A percentile compares a stretch with the other conserved stretches of the same genome.
Conservation (phyloP, 2,797 vertebrate genomes). For the Setipinna tenuifilis region DNA sequence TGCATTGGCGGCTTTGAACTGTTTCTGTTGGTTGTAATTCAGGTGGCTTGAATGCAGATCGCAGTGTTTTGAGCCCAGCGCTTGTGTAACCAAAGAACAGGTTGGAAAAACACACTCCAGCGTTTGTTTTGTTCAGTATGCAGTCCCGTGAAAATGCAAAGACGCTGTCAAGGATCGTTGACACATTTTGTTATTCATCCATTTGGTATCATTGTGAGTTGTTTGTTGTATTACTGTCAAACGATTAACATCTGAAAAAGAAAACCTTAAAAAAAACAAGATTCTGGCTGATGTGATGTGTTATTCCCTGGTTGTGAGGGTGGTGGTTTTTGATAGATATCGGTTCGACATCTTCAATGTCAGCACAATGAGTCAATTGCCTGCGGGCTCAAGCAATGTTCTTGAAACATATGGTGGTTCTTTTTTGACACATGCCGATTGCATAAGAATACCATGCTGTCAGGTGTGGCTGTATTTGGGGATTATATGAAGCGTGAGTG, state of each 20-base stretch:
- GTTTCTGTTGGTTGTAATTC: neutral
- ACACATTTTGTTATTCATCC: neutral
- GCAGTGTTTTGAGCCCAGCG: neutral
- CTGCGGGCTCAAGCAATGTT: neutral
- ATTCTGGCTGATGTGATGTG: neutral
- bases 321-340: neutral
- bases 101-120: neutral
- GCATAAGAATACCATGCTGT: constrained; percentile 3
- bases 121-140: neutral
- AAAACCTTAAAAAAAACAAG: neutral
- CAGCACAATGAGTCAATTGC: neutral
- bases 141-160: neutral
- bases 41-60: neutral
- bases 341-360: neutral
- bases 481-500: constrained; percentile 9
- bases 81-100: constrained; percentile 20
- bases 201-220: neutral
- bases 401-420: constrained; percentile 18
- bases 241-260: neutral
- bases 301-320: neutral
- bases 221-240: neutral
- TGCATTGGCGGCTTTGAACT: neutral
- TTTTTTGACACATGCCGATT: neutral
- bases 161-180: neutral
- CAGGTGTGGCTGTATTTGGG: neutral